These are phyloP conservation scores for Hylomyscus alleni DNA, from an alignment of 2,797 vertebrate species.

Conservation along the genomic window DNA sequence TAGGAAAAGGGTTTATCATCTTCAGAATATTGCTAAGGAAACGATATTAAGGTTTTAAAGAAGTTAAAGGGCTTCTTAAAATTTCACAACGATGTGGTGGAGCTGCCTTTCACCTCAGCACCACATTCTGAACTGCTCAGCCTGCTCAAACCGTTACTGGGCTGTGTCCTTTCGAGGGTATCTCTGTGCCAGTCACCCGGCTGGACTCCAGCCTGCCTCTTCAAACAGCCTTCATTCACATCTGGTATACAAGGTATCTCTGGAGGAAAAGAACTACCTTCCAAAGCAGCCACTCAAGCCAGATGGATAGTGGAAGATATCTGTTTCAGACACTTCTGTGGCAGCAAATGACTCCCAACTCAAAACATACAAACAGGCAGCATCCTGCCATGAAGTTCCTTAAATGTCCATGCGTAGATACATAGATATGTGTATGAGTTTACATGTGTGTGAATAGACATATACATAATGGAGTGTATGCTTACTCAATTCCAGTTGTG, in stretches of 20 bases:
- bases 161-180: not conserved
- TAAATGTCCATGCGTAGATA: not conserved
- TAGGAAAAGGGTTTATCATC: not conserved
- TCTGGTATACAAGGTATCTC: not conserved
- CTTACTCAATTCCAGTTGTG: not conserved
- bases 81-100: not conserved
- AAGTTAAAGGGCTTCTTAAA: not conserved
- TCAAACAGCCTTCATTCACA: not conserved
- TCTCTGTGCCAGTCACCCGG: not conserved
- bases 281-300: not conserved
- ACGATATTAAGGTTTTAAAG: not conserved
- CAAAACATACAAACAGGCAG: conserved; percentile 28
- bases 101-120: not conserved
- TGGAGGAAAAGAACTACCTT: not conserved
- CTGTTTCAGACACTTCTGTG: not conserved
- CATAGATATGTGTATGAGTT: not conserved
- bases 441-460: not conserved
- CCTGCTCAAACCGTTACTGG: not conserved
- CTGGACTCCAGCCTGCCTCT: not conserved
- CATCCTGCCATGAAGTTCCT: conserved; percentile 23
- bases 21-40: conserved; percentile 48
- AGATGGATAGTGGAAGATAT: not conserved
- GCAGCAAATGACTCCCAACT: conserved; percentile 12
- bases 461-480: not conserved
- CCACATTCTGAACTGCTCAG: conserved; percentile 3